phyloP scores from a whole-genome alignment of 2,113 vertebrate genomes.

The Ramphastos sulfuratus region DNA sequence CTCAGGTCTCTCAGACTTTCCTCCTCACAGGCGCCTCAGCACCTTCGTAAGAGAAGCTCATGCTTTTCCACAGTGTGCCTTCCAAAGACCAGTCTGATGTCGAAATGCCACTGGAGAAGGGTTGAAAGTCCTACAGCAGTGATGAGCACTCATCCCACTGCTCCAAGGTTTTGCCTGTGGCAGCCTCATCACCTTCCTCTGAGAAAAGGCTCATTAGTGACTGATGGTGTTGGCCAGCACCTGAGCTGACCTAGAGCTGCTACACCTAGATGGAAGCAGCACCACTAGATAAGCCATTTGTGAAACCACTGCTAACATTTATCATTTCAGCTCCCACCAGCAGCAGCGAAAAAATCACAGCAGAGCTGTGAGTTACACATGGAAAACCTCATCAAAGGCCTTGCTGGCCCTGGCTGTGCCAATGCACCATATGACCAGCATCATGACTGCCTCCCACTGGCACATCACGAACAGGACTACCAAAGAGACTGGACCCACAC shows the following conservation, averaged over 20 bases:
- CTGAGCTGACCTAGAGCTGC: not conserved
- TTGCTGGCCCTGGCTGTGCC: not conserved
- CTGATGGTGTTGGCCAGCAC: not conserved
- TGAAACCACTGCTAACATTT: not conserved
- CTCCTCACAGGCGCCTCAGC: no score
- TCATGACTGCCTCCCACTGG: not conserved
- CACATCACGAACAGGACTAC: fast-evolving
- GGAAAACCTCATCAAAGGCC: not conserved
- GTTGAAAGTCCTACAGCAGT: not conserved
- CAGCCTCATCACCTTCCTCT: not conserved
- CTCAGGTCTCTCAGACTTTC: no score
- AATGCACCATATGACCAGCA: not conserved
- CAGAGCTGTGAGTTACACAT: fast-evolving
- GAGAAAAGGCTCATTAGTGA: not conserved
- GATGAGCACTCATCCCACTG: fast-evolving
- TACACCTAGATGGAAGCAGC: not conserved
- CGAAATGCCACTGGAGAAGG: not conserved
- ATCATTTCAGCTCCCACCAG: not conserved
- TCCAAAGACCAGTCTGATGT: not conserved
- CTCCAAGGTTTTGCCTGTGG: fast-evolving
- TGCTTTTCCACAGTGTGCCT: not conserved
- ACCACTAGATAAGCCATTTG: not conserved
- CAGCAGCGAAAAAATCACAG: not conserved
- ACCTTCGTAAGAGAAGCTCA: not conserved
- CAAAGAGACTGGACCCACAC: not conserved